Evolutionary conservation across 1,140 invertebrate genomes (phyloP).

Genomic region (Bemisia tabaci): DNA sequence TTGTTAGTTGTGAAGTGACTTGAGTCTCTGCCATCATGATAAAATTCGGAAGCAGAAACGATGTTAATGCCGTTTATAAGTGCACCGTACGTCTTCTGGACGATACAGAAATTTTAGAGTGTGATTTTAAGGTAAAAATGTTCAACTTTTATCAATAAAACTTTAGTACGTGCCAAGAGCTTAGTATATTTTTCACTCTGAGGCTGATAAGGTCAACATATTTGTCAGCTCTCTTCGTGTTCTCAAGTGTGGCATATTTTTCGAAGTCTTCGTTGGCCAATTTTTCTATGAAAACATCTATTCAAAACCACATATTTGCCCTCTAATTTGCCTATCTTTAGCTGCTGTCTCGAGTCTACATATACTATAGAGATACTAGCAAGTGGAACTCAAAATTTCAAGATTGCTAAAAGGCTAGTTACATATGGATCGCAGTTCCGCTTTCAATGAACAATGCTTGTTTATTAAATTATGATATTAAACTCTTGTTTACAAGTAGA

Average conservation of each 20-base stretch:
- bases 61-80: conserved; percentile 75
- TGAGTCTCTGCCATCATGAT: conserved; percentile 37
- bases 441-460: no score
- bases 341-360: no score
- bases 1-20: conserved; percentile 4
- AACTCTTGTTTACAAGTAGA: no score
- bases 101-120: conserved; percentile 86
- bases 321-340: no score
- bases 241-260: not conserved
- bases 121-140: conserved; percentile 79
- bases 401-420: no score
- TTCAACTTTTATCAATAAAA: conserved; percentile 26
- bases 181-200: conserved; percentile 1
- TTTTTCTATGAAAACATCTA: no score
- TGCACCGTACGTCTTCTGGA: conserved; percentile 86
- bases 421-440: no score
- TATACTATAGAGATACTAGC: no score
- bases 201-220: not conserved
- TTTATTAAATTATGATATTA: no score
- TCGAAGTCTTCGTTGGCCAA: no score
- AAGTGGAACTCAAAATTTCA: no score
- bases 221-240: not conserved
- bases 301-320: no score
- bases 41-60: conserved; percentile 64
- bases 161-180: not conserved